Base-by-base conservation (phyloP, 1,140 invertebrate genomes). In the Drosophila funebris region DNA sequence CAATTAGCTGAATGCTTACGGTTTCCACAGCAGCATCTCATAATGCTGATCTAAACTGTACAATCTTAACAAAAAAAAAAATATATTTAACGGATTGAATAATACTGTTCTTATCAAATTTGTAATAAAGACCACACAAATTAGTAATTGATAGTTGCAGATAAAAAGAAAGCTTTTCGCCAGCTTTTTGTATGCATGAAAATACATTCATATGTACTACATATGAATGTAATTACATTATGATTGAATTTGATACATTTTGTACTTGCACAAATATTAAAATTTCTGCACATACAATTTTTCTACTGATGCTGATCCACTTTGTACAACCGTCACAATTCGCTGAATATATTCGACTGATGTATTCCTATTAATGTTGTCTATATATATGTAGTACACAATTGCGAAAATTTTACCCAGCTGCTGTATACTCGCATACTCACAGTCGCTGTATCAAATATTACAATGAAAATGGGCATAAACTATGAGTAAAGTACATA, bases 1-100 rank as follows among this genome's bases (percentile, higher is more conserved):
- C 37, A 58, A 7, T 68, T 31, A n/a, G 24, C 14, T 13, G 7
- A 24, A 18, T 43, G 61, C 11, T 72, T 84, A 9, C 62, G 41
- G 41, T 76, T 83, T 39, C 54, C 43, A 68, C 72, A 83, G 39
- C 79, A 80, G 37, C 77, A 75, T 13, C 44, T 67, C 79, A 83
- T 83, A 72, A 39, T 62, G 2, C 3, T 8, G 11, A 33, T 14
- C 6, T 24, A 4, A 24, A n/a, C 9, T 29, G 2, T 20, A 3
- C 8, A 27, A 29, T 39, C 3, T 24, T 13, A 27, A 27, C 11
- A 36, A 27, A 39, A 39, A 27, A n/a, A 14, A 13, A 33, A 4
- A 20, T 7, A 44, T 52, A 29, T 2, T 43, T n/a, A n/a, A n/a
- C n/a, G n/a, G n/a, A 43, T 14, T 31, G n/a, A 44, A 33, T 11